Evolutionary conservation across 2,113 vertebrate genomes (phyloP).

Genomic region (Tauraco erythrolophus): DNA sequence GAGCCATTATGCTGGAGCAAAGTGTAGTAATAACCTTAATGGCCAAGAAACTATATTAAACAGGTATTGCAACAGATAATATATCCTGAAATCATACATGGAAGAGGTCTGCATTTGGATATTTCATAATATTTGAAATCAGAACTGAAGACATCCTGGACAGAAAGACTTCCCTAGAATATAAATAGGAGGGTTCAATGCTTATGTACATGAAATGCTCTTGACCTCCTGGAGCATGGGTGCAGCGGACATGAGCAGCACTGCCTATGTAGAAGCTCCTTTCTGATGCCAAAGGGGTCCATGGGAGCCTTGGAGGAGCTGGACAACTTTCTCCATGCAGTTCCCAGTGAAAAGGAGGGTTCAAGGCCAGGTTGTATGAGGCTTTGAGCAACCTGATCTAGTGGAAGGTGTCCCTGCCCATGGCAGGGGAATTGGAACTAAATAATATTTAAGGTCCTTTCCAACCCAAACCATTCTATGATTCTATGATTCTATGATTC

Average conservation of each 20-base stretch:
- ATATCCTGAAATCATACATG: not conserved
- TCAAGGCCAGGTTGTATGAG: too few relatives aligned
- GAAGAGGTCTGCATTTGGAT: not conserved
- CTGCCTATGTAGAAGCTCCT: not conserved
- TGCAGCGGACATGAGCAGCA: fast-evolving
- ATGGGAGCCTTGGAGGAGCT: not conserved
- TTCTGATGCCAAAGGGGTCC: not conserved
- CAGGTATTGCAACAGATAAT: not conserved
- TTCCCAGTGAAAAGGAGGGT: not conserved
- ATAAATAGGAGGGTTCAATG: not conserved
- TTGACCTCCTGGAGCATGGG: not conserved
- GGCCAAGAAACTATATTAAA: not conserved
- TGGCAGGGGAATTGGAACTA: too few relatives aligned
- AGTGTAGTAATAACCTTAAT: not conserved
- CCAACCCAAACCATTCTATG: too few relatives aligned
- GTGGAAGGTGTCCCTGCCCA: too few relatives aligned
- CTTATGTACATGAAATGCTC: not conserved
- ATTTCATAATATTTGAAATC: not conserved
- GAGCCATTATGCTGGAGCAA: not conserved
- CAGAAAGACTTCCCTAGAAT: not conserved
- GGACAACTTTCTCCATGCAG: not conserved
- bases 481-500: too few relatives aligned
- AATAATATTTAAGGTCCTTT: too few relatives aligned
- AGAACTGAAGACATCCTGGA: not conserved
- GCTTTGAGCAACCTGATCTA: too few relatives aligned